A percentile compares a stretch with the other conserved stretches of the same genome.
Conservation (phyloP, 2,797 vertebrate genomes). For the Urophycis tenuis region DNA sequence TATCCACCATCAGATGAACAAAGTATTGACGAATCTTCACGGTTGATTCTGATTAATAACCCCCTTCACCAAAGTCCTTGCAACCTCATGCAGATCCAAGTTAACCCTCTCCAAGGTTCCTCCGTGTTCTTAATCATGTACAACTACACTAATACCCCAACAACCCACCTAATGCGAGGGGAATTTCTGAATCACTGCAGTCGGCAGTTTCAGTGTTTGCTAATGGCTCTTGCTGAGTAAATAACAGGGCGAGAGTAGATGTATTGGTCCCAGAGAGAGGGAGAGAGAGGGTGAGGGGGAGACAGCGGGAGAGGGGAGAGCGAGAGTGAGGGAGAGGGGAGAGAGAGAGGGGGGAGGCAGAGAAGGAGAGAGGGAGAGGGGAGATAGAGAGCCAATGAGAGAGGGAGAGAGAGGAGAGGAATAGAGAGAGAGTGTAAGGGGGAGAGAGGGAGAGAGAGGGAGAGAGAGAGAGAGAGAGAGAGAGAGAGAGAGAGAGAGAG, state of each 20-base stretch:
- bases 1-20: background rate
- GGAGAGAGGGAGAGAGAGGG: background rate
- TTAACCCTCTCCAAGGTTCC: slow-evolving; percentile 20
- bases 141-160: slow-evolving; percentile 35
- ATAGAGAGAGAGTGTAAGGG: background rate
- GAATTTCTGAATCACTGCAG: slow-evolving; percentile 47
- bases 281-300: background rate
- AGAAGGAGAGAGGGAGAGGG: background rate
- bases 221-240: slow-evolving; percentile 72
- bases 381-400: slow-evolving; percentile 20
- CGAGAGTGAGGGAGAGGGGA: background rate
- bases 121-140: slow-evolving; percentile 39
- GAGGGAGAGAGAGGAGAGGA: background rate
- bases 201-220: slow-evolving; percentile 56
- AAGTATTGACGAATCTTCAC: background rate
- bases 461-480: background rate
- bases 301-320: background rate
- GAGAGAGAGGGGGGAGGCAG: background rate
- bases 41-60: slow-evolving; percentile 17
- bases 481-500: background rate
- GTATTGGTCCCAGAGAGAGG: slow-evolving; percentile 48
- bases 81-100: slow-evolving; percentile 18
- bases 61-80: background rate
- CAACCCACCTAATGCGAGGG: slow-evolving; percentile 30
- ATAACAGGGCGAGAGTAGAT: slow-evolving; percentile 54